Base-by-base conservation (phyloP, 1,140 invertebrate genomes). In the Diuraphis noxia region DNA sequence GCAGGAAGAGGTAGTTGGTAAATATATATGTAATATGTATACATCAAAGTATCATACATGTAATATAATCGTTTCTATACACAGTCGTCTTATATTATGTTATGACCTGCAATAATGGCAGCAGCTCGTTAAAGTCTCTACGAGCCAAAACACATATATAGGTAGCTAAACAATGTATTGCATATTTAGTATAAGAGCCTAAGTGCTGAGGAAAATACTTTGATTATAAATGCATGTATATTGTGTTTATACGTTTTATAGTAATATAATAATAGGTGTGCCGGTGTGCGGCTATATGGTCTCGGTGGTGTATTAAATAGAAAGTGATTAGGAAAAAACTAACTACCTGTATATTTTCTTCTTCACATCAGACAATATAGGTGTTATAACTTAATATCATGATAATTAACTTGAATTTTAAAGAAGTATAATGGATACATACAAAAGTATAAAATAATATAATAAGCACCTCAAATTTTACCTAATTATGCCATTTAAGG, bases 101-200 rank as follows among this genome's bases (percentile, higher is more conserved):
- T 82, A 41, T 40, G 38, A 82, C 36, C 56, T 81, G 23, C 21
- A 40, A 38, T 38, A 13, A 25, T 9, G 10, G 38, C 10, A 38
- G 23, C 79, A 82, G 79, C 21, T 82, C 79, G 79, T 82, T 82
- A 82, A 82, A 82, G 79, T 82, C 79, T 82, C 79, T 38, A 25
- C 9, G 38, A 30, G 38, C 13, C 10, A 72, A 72, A 13, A 63
- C 30, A 63, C n/a, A 19, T 17, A 72, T 63, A 17, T 63, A n/a
- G 30, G 13, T 17, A 72, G 56, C 34, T n/a, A n/a, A 72, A 72
- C 10, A 17, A 17, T 17, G 56, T 72, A 72, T 63, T n/a, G 6
- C 5, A 72, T 72, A n/a, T 63, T 63, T n/a, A 17, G 56, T 5
- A n/a, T 0, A 72, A 72, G 30, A 72, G 56, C 30, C 30, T 30